Percentiles rank a stretch among this genome's conserved stretches.
Evolutionary conservation across 2,888 invertebrate genomes (phyloP).

Genomic region (Drosophila falleni): DNA sequence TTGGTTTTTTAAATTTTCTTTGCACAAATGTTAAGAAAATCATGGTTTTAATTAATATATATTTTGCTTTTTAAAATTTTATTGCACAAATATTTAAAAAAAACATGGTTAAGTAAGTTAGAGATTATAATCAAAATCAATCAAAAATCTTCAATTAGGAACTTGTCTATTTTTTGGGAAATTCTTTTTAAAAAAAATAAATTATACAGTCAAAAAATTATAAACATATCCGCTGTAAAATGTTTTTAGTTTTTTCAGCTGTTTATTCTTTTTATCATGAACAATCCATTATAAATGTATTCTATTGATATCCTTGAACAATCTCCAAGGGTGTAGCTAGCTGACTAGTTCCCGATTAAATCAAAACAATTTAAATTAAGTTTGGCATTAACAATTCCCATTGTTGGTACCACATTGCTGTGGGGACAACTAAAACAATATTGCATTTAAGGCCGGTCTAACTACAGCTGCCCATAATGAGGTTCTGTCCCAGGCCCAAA

Average conservation of each 20-base stretch:
- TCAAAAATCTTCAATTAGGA: too few relatives aligned
- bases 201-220: neutral
- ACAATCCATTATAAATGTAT: slow-evolving; percentile 4
- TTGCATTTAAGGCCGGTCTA: slow-evolving; percentile 14
- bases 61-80: too few relatives aligned
- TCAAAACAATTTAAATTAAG: slow-evolving; percentile 3
- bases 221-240: neutral
- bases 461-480: slow-evolving; percentile 56
- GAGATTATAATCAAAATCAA: too few relatives aligned
- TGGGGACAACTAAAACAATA: slow-evolving; percentile 22
- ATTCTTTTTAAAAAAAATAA: neutral
- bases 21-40: too few relatives aligned
- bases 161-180: neutral
- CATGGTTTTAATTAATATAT: too few relatives aligned
- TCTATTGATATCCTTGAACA: neutral
- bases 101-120: too few relatives aligned
- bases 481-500: slow-evolving; percentile 39
- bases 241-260: neutral
- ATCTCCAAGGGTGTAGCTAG: neutral
- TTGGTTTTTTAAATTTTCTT: too few relatives aligned
- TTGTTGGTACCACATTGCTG: slow-evolving; percentile 24
- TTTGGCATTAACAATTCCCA: slow-evolving; percentile 38
- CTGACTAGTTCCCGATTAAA: slow-evolving; percentile 4
- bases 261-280: neutral
- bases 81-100: too few relatives aligned